A percentile compares a stretch with the other conserved stretches of the same genome.
Conservation (phyloP, 1,140 invertebrate species). For the Drosophila rhopaloa region DNA sequence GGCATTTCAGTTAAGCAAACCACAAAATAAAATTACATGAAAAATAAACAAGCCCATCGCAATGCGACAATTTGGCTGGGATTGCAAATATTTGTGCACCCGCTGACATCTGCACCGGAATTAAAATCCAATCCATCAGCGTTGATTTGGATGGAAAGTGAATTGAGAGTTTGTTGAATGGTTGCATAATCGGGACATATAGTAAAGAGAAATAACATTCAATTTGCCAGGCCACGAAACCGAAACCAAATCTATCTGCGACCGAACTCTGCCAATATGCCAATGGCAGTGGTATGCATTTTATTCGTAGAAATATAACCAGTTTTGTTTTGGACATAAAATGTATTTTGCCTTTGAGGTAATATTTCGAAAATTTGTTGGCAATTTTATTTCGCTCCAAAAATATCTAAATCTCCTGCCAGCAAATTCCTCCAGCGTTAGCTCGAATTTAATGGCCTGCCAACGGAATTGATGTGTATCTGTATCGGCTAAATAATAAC, state of each 20-base stretch:
- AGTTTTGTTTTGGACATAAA: constrained; percentile 14
- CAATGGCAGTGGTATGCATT: constrained; percentile 14
- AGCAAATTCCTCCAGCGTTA: not conserved
- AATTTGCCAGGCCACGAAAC: constrained; percentile 14
- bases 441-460: constrained; percentile 10
- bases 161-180: constrained; percentile 14
- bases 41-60: constrained; percentile 34
- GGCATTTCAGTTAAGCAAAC: constrained; percentile 35
- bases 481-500: constrained; percentile 13
- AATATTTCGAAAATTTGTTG: constrained; percentile 3
- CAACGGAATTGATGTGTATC: constrained; percentile 14
- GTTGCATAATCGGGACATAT: constrained; percentile 1
- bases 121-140: constrained; percentile 43
- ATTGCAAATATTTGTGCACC: constrained; percentile 22
- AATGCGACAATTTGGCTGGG: constrained; percentile 39
- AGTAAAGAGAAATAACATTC: constrained; percentile 26
- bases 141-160: constrained; percentile 5
- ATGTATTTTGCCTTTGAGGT: constrained; percentile 7
- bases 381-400: constrained; percentile 12
- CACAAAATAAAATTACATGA: constrained; percentile 34
- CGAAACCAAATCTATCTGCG: constrained; percentile 17
- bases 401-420: not conserved
- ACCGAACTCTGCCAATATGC: constrained; percentile 3
- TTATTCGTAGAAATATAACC: constrained; percentile 13
- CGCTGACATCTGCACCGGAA: constrained; percentile 14